Base-by-base conservation (phyloP, 2,113 vertebrate species). In the Sakesphorus luctuosus region DNA sequence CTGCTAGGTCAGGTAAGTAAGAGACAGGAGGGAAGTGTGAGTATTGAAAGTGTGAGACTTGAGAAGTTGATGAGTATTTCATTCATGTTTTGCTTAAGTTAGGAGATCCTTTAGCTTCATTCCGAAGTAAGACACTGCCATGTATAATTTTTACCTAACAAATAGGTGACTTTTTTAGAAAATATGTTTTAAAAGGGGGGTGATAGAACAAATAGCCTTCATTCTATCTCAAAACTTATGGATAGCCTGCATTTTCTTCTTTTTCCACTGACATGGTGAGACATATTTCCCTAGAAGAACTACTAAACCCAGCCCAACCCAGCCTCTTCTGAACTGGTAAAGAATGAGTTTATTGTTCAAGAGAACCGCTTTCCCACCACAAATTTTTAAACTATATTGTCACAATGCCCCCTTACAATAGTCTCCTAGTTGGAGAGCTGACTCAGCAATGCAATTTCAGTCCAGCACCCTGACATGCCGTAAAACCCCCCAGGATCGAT, bases 401-500 rank as follows among this genome's bases (percentile, higher is more conserved):
- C 67, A 94, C 13, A 44, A 26, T 0, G 0, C 3, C 28, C 52
- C 35, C 10, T 63, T 49, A n/a, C 67, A 67, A 67, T 3, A 55
- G 20, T 56, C 26, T 75, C 11, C 29, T 53, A 36, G 33, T 23
- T n/a, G 31, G 31, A 53, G 85, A 87, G 26, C 15, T 75, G 62
- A 67, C 17, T 47, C 18, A 74, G 65, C 44, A 90, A 87, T 35
- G 44, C 4, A 52, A 29, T 88, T 86, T 59, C 26, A 10, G 18
- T 74, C 52, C 47, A 63, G 23, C 7, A 59, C 23, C 43, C 43
- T 83, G 55, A 74, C 2, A 2, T 18, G 8, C 6, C 28, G 67
- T 53, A 56, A 90, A 89, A 78, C 6, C 13, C 52, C 38, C 11
- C 7, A 21, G 23, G 21, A 55, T 35, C 4, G 1, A 44, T n/a